Conservation (phyloP, 2,113 vertebrate genomes). For the Dromaius novaehollandiae region DNA sequence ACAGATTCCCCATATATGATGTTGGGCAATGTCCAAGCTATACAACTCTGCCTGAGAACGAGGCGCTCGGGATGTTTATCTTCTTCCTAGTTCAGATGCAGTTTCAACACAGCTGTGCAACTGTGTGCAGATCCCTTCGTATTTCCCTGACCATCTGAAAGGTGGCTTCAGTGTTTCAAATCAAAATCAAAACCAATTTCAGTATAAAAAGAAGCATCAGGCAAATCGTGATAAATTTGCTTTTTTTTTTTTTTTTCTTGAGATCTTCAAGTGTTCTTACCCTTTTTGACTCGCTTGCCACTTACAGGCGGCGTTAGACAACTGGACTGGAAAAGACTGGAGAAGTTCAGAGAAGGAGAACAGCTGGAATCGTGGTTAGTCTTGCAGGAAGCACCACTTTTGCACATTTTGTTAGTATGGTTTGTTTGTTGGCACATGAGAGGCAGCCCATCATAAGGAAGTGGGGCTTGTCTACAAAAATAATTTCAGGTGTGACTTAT, state of each 20-base stretch:
- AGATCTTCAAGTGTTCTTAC: neutral
- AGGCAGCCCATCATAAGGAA: neutral
- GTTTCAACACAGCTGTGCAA: constrained; percentile 49
- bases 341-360: constrained; percentile 23
- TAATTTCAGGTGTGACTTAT: constrained; percentile 24
- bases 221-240: neutral
- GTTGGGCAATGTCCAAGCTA: constrained; percentile 42
- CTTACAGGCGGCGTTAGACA: neutral
- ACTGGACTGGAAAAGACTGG: neutral
- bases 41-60: constrained; percentile 25
- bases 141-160: neutral
- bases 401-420: neutral
- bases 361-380: constrained; percentile 10
- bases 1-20: neutral
- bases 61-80: constrained; percentile 46
- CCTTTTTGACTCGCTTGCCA: neutral
- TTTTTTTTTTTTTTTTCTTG: neutral
- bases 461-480: neutral
- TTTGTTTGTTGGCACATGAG: neutral
- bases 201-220: neutral
- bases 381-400: neutral
- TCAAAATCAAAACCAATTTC: neutral
- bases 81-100: constrained; percentile 13
- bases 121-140: neutral
- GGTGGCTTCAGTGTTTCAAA: neutral